Evolutionary conservation across 2,888 invertebrate genomes (phyloP).

Genomic region (Anaspis maculata): DNA sequence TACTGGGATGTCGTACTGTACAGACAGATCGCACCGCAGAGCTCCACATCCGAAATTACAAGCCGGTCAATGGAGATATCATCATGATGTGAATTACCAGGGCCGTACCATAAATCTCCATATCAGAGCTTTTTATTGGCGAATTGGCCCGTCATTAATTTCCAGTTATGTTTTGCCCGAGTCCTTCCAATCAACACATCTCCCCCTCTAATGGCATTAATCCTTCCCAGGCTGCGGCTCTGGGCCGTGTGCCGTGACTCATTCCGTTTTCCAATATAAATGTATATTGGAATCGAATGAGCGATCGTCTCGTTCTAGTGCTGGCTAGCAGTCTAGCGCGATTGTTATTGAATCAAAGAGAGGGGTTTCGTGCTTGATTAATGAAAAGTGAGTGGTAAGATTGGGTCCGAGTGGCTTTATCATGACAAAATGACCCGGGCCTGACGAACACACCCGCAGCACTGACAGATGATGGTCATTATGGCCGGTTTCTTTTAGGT

Average conservation of each 20-base stretch:
- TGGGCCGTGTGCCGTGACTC: conserved; percentile 15
- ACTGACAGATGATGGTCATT: too few species aligned
- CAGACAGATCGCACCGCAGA: too few species aligned
- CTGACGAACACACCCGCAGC: conserved; percentile 9
- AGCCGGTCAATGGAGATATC: too few species aligned
- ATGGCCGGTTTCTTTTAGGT: too few species aligned
- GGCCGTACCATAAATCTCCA: too few species aligned
- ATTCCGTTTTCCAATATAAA: conserved; percentile 28
- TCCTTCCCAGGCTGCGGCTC: conserved; percentile 3
- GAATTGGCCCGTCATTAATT: too few species aligned
- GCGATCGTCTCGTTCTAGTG: conserved; percentile 19
- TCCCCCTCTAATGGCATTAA: conserved; percentile 10
- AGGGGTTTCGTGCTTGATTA: conserved; percentile 25
- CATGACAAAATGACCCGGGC: conserved; percentile 20
- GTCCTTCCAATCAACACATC: background rate
- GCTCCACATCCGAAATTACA: too few species aligned
- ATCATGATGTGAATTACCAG: too few species aligned
- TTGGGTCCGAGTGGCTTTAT: conserved; percentile 23
- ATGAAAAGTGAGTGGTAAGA: conserved; percentile 25
- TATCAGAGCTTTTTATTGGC: too few species aligned
- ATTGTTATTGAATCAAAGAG: conserved; percentile 26
- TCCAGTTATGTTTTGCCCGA: too few species aligned
- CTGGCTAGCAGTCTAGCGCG: conserved; percentile 3
- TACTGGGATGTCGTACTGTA: too few species aligned
- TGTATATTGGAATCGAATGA: conserved; percentile 31